Base-by-base conservation (phyloP, 2,113 vertebrate species). In the Dissostichus mawsoni region DNA sequence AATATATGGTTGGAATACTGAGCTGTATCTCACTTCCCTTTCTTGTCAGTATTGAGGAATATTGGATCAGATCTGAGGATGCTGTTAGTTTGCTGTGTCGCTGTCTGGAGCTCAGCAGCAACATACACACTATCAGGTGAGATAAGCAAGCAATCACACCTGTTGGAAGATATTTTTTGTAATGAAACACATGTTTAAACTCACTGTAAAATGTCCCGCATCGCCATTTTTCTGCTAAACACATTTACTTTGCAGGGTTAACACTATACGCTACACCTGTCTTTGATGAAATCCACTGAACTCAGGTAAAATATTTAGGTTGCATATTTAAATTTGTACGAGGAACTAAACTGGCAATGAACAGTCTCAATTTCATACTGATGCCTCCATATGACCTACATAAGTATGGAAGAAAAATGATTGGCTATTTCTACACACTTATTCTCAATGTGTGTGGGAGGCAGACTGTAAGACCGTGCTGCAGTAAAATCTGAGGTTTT, bases 51-150 rank as follows among this genome's bases (percentile, higher is more conserved):
- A 50, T 92, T 67, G 87, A 92, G 56, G 92, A 93, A 65, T 0
- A 0, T 51, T 91, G 89, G 87, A 89, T 93, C 58, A 55, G 55
- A 53, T 58, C 74, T 8, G 78, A 83, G 7, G 58, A 81, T 14
- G 90, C 85, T 1, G 69, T 87, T 3, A 2, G 2, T 52, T 62
- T 92, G 57, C n/a, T 90, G 72, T 51, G 77, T 23, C 81, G 50
- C 58, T 93, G 91, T 68, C 70, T 92, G 74, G 29, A 84, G 13
- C 51, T 83, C 59, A 58, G 25, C 64, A 81, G 14, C n/a, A 77
- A 76, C 64, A 81, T 92, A 75, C 80, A 81, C 13, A 44, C 74
- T 2, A 69, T 92, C 78, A 76, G 85, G 90, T 93, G 47, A 83
- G 67, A 66, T 16, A 36, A 29, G 13, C 20, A 58, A 55, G 12